Conservation (phyloP, 2,888 invertebrate species). For the Anorthoa munda region DNA sequence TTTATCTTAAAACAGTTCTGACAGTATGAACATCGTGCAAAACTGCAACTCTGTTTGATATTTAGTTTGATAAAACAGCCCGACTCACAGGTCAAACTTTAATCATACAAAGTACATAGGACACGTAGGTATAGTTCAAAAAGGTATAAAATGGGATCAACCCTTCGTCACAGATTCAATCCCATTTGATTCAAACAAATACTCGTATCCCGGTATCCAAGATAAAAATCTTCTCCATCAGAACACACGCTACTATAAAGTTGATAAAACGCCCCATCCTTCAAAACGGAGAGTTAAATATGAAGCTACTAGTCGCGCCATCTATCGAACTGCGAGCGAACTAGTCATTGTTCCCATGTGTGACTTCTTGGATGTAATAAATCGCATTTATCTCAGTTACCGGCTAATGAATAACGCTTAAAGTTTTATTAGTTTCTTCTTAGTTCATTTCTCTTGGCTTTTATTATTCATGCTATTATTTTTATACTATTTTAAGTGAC, state of each 20-base stretch:
- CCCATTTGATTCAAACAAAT: slow-evolving; percentile 19
- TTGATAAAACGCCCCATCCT: slow-evolving; percentile 46
- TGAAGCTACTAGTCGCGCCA: slow-evolving; percentile 53
- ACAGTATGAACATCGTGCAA: too few relatives aligned
- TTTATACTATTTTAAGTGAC: not conserved
- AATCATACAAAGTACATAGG: not conserved
- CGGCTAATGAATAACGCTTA: slow-evolving; percentile 43
- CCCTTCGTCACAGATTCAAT: not conserved
- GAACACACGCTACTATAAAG: slow-evolving; percentile 22
- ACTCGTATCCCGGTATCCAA: not conserved
- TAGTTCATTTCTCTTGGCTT: slow-evolving; percentile 10
- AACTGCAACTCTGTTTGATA: not conserved
- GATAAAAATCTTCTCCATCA: slow-evolving; percentile 20
- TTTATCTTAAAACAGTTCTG: not conserved
- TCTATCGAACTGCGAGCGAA: slow-evolving; percentile 49
- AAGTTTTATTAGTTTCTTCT: slow-evolving; percentile 38
- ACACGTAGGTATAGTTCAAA: too few relatives aligned
- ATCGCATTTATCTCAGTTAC: slow-evolving; percentile 48
- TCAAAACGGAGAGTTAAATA: slow-evolving; percentile 40
- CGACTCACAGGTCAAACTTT: not conserved
- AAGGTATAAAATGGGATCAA: not conserved
- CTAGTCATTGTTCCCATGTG: slow-evolving; percentile 39
- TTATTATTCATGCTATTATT: slow-evolving; percentile 2
- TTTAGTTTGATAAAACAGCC: not conserved
- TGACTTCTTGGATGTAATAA: slow-evolving; percentile 27